Evolutionary conservation across 2,888 invertebrate genomes (phyloP).

Genomic region (Hipparchia semele): DNA sequence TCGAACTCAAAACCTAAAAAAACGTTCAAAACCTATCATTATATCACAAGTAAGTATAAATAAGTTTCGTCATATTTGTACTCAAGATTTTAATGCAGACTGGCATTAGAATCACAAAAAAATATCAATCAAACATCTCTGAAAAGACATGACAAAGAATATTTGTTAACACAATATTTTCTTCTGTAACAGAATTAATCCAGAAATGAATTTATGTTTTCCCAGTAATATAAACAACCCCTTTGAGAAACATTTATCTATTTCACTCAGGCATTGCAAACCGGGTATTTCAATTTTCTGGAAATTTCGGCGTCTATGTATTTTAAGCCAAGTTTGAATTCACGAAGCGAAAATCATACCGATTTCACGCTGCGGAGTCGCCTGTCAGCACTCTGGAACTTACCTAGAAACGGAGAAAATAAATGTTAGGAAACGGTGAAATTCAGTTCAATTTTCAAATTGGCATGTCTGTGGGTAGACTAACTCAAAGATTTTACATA

Average conservation of each 20-base stretch:
- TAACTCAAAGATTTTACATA: too few relatives aligned
- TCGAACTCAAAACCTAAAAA: too few relatives aligned
- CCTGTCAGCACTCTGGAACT: slow-evolving; percentile 16
- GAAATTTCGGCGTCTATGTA: slow-evolving; percentile 3
- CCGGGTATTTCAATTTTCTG: background rate
- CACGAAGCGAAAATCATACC: slow-evolving; percentile 14
- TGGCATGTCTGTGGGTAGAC: background rate
- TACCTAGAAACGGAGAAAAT: slow-evolving; percentile 34
- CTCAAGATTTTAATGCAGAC: too few relatives aligned
- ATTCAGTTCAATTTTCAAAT: background rate
- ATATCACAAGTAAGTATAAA: too few relatives aligned
- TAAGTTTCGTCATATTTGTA: too few relatives aligned
- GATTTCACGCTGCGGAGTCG: background rate
- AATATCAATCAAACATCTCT: background rate
- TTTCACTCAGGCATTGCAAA: background rate
- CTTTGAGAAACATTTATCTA: background rate
- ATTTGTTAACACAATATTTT: background rate
- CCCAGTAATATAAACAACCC: background rate
- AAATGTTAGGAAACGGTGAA: background rate
- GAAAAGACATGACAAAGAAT: background rate
- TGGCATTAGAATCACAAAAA: background rate
- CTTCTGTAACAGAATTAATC: background rate
- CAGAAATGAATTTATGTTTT: slow-evolving; percentile 2
- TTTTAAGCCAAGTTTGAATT: background rate
- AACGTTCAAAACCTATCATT: too few relatives aligned